phyloP scores from a whole-genome alignment of 1,140 invertebrate genomes.

The Globodera ellingtonae region DNA sequence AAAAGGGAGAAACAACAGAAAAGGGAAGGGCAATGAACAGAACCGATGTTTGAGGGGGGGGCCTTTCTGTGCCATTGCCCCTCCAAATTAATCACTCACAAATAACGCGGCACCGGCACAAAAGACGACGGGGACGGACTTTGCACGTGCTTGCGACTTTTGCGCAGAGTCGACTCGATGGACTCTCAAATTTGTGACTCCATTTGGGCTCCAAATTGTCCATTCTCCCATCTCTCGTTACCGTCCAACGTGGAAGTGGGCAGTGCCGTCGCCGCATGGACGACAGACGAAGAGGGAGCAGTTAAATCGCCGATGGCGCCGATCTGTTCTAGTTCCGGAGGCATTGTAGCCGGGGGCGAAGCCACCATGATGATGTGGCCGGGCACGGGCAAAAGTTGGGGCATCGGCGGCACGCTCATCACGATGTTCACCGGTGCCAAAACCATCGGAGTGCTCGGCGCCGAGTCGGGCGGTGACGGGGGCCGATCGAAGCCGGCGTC shows the following conservation, averaged over 20 bases:
- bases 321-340: not conserved
- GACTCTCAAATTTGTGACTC: conserved; percentile 17
- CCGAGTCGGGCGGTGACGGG: conserved; percentile 25
- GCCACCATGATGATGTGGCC: not conserved
- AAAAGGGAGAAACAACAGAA: no score
- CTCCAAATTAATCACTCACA: conserved; percentile 1
- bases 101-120: conserved; percentile 14
- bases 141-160: conserved; percentile 25
- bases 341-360: not conserved
- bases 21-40: no score
- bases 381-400: not conserved
- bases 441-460: conserved; percentile 13
- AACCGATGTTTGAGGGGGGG: no score
- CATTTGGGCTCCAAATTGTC: not conserved
- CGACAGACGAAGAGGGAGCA: not conserved
- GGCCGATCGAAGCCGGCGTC: not conserved
- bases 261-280: not conserved
- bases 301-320: not conserved
- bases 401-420: not conserved
- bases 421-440: not conserved
- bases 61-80: no score
- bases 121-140: not conserved
- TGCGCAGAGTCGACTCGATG: conserved; percentile 27
- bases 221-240: not conserved
- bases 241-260: not conserved